Conservation (phyloP, 2,797 vertebrate genomes). For the Pempheris klunzingeri region DNA sequence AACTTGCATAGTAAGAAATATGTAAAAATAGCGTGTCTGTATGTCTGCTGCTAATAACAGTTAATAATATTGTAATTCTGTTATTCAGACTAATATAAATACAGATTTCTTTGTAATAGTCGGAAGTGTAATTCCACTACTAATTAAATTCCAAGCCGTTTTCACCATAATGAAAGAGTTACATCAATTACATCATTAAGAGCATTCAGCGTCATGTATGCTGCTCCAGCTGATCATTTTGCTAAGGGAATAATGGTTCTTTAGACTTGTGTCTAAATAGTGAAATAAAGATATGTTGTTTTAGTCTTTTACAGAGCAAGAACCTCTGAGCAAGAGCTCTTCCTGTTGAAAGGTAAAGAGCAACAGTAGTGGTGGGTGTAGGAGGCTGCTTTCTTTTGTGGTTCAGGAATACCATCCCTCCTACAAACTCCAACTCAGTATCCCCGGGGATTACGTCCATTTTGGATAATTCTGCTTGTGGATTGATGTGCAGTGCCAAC, state of each 20-base stretch:
- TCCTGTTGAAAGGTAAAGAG: conserved; percentile 5
- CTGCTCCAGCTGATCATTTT: conserved; percentile 6
- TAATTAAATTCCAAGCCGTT: too few relatives aligned
- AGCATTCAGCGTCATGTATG: background rate
- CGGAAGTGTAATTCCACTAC: too few relatives aligned
- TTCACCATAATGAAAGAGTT: too few relatives aligned
- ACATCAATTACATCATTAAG: too few relatives aligned
- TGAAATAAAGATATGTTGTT: background rate
- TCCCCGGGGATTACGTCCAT: background rate
- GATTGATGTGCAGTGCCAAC: background rate
- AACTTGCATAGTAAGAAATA: too few relatives aligned
- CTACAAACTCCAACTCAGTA: background rate
- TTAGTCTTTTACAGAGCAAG: background rate
- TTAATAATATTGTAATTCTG: too few relatives aligned
- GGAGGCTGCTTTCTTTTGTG: background rate
- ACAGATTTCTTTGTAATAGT: too few relatives aligned
- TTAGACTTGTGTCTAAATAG: background rate
- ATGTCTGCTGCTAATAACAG: too few relatives aligned
- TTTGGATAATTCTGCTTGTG: background rate
- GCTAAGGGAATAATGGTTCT: background rate
- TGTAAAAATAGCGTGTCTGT: too few relatives aligned
- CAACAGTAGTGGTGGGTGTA: conserved; percentile 10
- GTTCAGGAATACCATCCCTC: background rate
- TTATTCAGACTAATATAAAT: too few relatives aligned
- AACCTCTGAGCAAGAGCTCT: conserved; percentile 10